These are phyloP conservation scores for Syndactyla subalaris DNA, from an alignment of 2,797 vertebrate species.

Conservation along the genomic window DNA sequence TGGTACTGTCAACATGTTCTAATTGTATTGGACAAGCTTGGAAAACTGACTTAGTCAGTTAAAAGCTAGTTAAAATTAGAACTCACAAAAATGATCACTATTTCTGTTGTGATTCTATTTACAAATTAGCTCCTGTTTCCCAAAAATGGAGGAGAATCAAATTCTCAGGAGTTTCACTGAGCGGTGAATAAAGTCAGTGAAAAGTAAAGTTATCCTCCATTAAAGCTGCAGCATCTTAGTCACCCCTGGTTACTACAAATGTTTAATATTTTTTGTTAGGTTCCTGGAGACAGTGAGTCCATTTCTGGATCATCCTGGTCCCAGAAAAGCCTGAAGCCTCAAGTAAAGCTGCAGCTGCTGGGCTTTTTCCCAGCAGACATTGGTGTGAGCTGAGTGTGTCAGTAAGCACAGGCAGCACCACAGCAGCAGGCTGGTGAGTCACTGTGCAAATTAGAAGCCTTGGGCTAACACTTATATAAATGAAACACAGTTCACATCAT, in stretches of 20 bases:
- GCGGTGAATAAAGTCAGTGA: neutral
- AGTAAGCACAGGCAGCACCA: neutral
- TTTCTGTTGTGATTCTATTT: neutral
- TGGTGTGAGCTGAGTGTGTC: neutral
- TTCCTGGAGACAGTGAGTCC: neutral
- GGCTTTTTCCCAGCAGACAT: rapidly evolving
- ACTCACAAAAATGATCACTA: neutral
- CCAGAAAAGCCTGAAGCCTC: neutral
- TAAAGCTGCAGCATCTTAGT: neutral
- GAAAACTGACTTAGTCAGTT: neutral
- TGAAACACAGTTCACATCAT: neutral
- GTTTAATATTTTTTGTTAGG: neutral
- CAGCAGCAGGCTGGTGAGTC: neutral
- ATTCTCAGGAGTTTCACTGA: neutral
- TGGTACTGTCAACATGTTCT: neutral
- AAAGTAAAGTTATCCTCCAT: neutral
- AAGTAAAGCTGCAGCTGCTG: neutral
- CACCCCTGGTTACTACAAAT: neutral
- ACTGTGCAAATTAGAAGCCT: neutral
- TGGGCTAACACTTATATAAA: neutral
- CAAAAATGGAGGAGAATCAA: neutral
- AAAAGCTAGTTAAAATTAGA: neutral
- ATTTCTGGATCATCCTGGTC: neutral
- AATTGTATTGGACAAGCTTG: neutral
- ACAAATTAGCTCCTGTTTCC: neutral